Percentiles rank a stretch among this genome's conserved stretches.
These are phyloP conservation scores for Epinephelus coioides DNA, from an alignment of 2,797 vertebrate genomes.

Conservation along the genomic window DNA sequence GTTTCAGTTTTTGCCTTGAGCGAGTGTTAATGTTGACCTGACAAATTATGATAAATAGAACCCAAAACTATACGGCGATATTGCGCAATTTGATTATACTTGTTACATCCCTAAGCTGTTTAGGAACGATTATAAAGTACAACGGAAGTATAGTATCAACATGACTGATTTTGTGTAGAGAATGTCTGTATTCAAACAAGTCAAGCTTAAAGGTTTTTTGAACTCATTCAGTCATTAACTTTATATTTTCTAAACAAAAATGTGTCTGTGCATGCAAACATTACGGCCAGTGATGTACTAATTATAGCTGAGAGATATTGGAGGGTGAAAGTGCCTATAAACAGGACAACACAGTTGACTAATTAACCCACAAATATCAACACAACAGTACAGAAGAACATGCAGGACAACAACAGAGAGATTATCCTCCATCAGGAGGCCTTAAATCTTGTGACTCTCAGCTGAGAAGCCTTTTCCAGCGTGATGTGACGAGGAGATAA, in stretches of 20 bases:
- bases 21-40: too few relatives aligned
- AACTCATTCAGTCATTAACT: neutral
- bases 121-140: slow-evolving; percentile 49
- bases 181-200: slow-evolving; percentile 31
- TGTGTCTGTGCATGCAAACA: neutral
- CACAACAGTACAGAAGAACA: slow-evolving; percentile 62
- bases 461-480: slow-evolving; percentile 39
- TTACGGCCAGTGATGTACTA: slow-evolving; percentile 76
- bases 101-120: slow-evolving; percentile 6
- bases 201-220: slow-evolving; percentile 17
- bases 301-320: slow-evolving; percentile 31
- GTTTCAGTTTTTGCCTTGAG: too few relatives aligned
- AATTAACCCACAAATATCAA: slow-evolving; percentile 42
- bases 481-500: slow-evolving; percentile 27
- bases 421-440: slow-evolving; percentile 32
- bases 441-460: slow-evolving; percentile 43
- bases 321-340: slow-evolving; percentile 25
- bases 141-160: slow-evolving; percentile 57
- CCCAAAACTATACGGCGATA: too few relatives aligned
- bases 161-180: slow-evolving; percentile 14
- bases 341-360: slow-evolving; percentile 46
- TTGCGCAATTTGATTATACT: too few relatives aligned
- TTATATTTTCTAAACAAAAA: neutral
- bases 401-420: slow-evolving; percentile 65
- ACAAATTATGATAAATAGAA: too few relatives aligned